Conservation (phyloP, 2,113 vertebrate genomes). For the Passer domesticus region DNA sequence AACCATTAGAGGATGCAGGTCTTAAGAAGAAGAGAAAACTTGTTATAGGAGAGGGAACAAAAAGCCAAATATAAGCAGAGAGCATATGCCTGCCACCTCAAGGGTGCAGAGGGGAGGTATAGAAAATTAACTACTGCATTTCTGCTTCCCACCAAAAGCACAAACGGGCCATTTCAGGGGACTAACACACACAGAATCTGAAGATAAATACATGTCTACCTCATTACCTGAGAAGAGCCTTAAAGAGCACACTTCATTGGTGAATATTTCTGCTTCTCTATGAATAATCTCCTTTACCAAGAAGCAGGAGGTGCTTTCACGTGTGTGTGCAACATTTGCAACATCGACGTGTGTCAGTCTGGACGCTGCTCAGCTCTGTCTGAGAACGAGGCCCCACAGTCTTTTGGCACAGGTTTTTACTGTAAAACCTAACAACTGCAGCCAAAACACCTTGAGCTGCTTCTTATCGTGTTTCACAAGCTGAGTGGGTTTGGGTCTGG, state of each 20-base stretch:
- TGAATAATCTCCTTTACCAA: background rate
- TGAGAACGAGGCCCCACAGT: background rate
- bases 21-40: constrained; percentile 10
- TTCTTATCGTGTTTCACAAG: constrained; percentile 49
- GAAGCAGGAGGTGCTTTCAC: background rate
- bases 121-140: constrained; percentile 32
- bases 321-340: background rate
- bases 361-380: background rate
- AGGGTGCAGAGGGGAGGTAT: background rate
- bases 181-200: background rate
- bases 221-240: constrained; percentile 18
- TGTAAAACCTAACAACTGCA: constrained; percentile 6
- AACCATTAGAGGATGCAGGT: background rate
- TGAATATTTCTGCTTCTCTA: background rate
- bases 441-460: constrained; percentile 15
- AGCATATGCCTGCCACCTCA: background rate
- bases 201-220: constrained; percentile 5
- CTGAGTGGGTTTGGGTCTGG: background rate
- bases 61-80: constrained; percentile 30
- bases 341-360: background rate
- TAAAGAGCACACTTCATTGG: background rate
- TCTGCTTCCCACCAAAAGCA: constrained; percentile 25
- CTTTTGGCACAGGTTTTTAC: constrained; percentile 25
- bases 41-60: background rate
- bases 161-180: background rate